Conservation (phyloP, 53 echinoderm and acorn worm species). For the Patiria pectinifera region DNA sequence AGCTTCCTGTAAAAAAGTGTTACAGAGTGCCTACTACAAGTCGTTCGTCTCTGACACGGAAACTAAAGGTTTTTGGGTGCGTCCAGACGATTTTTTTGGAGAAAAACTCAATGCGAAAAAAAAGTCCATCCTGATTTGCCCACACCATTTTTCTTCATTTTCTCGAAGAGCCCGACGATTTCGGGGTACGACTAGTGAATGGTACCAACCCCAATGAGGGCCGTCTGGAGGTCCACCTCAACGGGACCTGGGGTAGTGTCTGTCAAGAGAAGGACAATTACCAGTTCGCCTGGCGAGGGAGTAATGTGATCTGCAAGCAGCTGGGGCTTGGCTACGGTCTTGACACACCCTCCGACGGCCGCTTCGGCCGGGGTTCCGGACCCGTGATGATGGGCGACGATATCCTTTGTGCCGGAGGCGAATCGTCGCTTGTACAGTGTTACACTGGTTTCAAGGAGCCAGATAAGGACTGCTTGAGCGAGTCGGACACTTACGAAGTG, state of each 20-base stretch:
- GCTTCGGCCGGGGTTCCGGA: slow-evolving; percentile 35
- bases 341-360: slow-evolving; percentile 23
- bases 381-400: slow-evolving; percentile 11
- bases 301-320: slow-evolving; percentile 44
- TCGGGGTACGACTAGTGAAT: slow-evolving; percentile 31
- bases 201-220: slow-evolving; percentile 32
- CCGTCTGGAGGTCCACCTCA: slow-evolving; percentile 23
- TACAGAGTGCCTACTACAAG: no score
- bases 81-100: no score
- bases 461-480: background rate
- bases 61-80: no score
- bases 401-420: background rate
- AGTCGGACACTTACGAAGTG: background rate
- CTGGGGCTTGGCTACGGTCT: slow-evolving; percentile 46
- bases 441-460: background rate
- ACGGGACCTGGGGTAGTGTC: slow-evolving; percentile 39
- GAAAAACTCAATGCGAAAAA: no score
- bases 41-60: no score
- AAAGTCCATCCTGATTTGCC: no score
- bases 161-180: slow-evolving; percentile 22
- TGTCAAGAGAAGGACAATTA: background rate
- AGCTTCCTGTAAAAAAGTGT: no score
- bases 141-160: background rate
- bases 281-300: background rate
- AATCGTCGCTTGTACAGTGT: slow-evolving; percentile 42